Evolutionary conservation across 2,797 vertebrate genomes (phyloP).

Genomic region (Microcaecilia unicolor): DNA sequence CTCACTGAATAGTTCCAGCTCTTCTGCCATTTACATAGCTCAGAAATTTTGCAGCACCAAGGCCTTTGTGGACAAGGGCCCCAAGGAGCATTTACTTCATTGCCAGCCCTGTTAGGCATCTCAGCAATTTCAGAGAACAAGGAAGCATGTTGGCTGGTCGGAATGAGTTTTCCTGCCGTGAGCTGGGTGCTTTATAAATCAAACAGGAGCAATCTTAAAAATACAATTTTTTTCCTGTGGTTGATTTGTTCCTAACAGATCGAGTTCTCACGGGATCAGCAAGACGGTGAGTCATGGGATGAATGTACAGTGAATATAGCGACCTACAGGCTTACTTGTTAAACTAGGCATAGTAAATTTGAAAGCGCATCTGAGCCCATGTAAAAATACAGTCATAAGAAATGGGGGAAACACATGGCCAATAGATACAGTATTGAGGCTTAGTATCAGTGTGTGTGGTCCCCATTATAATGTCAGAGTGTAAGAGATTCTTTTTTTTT

Average conservation of each 20-base stretch:
- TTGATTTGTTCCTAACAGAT: constrained; percentile 68
- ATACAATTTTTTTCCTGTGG: constrained; percentile 40
- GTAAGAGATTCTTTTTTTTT: no score
- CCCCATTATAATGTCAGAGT: no score
- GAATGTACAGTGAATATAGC: no score
- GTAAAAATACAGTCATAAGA: no score
- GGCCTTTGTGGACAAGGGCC: constrained; percentile 11
- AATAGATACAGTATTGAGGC: no score
- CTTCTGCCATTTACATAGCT: no score
- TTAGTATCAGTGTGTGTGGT: no score
- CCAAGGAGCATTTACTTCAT: constrained; percentile 24
- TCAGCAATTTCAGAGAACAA: constrained; percentile 33
- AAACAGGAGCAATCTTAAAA: constrained; percentile 42
- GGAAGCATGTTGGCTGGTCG: not conserved
- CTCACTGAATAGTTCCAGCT: no score
- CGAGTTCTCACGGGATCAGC: constrained; percentile 59
- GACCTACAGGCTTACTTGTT: no score
- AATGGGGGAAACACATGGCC: no score
- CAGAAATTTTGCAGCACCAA: not conserved
- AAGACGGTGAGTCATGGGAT: constrained; percentile 62
- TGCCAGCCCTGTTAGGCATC: constrained; percentile 19
- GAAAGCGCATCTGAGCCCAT: no score
- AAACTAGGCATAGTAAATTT: no score
- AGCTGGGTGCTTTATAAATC: constrained; percentile 40
- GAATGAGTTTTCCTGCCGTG: constrained; percentile 33